Evolutionary conservation across 1,140 invertebrate species (phyloP), one percentile per base, ranked within the genome.

Genomic region (Trachelipus rathkii): DNA sequence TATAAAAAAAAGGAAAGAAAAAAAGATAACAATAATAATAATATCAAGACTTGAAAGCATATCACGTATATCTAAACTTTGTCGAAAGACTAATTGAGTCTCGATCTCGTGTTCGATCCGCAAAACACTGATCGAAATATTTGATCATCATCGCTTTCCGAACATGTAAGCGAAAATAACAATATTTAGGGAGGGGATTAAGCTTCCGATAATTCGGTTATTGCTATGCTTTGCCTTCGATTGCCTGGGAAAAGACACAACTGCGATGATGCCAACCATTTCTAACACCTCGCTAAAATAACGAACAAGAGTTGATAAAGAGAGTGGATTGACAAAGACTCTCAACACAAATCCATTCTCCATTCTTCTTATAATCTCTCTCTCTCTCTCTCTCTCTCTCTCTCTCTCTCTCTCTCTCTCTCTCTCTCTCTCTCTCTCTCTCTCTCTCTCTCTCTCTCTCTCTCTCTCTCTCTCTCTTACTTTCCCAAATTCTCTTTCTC

Each of bases 151-250:
- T 33, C 33, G 33, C 33, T 33, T 33, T 6, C 6, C 33, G 33
- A 33, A 6, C 33, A 33, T 33, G 33, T 33, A 33, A 33, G 33
- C 1, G 50, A 19, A 13, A 60, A 15, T 60, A 60, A 60, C 50
- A 60, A 60, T 60, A 60, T 60, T 60, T 60, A 15, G 50, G 33
- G 50, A 15, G 8, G 50, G 11, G 8, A 60, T 60, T 60, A 60
- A 60, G 50, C 19, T 13, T 60, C 50, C 11, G 50, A 60, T 60
- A 60, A 60, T 60, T 60, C 19, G 50, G 50, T 60, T 60, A 60
- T 60, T 60, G 50, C 50, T 60, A 60, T 60, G 50, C 50, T 60
- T 19, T 15, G 11, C 19, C 50, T 60, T 60, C 50, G 2, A 13
- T 60, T 19, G 50, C 50, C 19, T 60, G 50, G 50, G 50, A 60